phyloP scores from a whole-genome alignment of 2,113 vertebrate genomes.

The Cyprichromis sp. region DNA sequence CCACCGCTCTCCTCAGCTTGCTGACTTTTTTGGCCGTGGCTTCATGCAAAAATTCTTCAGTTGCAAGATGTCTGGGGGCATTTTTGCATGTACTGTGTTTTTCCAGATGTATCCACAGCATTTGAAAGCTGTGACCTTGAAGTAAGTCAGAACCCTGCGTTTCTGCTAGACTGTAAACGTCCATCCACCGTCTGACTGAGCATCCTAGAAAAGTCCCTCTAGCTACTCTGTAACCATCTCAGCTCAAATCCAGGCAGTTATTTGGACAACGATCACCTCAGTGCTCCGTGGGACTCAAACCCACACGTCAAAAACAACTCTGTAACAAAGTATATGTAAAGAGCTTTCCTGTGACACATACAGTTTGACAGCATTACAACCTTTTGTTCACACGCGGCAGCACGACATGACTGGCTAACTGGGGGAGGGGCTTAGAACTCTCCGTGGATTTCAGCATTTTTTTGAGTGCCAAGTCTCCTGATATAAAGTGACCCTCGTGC shows the following conservation, averaged over 20 bases:
- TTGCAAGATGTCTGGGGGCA: not conserved
- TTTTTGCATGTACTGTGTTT: not conserved
- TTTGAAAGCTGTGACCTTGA: not conserved
- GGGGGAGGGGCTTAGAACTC: not conserved
- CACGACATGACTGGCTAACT: not conserved
- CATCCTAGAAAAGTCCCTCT: not conserved
- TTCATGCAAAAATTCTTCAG: not conserved
- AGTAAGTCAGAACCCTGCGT: not conserved
- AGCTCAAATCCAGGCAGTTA: not conserved
- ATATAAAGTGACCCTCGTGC: not conserved
- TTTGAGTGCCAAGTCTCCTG: accelerated
- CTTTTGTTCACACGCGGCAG: not conserved
- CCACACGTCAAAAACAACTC: not conserved
- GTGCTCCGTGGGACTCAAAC: not conserved
- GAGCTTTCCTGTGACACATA: not conserved
- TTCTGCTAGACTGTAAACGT: not conserved
- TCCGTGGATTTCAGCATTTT: not conserved
- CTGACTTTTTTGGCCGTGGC: not conserved
- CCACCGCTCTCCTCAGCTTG: not conserved
- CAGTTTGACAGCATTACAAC: not conserved
- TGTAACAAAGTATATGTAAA: not conserved
- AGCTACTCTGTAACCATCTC: not conserved
- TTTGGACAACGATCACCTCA: not conserved
- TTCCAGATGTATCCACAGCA: not conserved
- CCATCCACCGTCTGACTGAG: not conserved